Base-by-base conservation (phyloP, 23 tunicate genomes). In the Oikopleura dioica region DNA sequence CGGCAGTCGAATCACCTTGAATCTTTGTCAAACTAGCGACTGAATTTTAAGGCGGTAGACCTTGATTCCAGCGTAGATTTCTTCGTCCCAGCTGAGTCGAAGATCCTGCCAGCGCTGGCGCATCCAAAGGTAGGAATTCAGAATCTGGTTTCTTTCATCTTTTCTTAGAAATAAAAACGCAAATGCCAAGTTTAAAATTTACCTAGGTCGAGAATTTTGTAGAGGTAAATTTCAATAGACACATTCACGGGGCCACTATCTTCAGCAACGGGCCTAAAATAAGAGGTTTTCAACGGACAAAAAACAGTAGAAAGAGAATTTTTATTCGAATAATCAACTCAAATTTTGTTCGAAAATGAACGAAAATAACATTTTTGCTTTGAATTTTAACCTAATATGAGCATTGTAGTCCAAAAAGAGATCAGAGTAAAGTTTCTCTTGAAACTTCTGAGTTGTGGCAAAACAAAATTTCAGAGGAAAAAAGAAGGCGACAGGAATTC, bases 81-180 rank as follows among this genome's bases (percentile, higher is more conserved):
- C 33, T 63, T 23, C 33, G 72, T 63, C 33, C 72, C 72, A 63
- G 2, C 33, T 63, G 4, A 63, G 26, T 31, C 72, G 72, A 23
- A 24, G 26, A 28, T 63, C 72, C 16, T 12, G 30, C 72, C 72
- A 63, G 5, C 29, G 16, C 26, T 63, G 72, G 4, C 72, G 16
- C 72, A 63, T 28, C 72, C 72, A 63, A 16, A 63, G 33, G 33
- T 63, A 63, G 4, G 72, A 63, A 63, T 63, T 63, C 33, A 63
- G 33, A 23, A 63, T 63, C 26, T 63, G 72, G 26, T 63, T 63
- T 63, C 72, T 63, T 63, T 63, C 72, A 28, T 63, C 72, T 21
- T 9, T 44, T 9, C 55, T 9, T 9, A 44, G 21, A 44, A 44
- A 44, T 44, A 44, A 44, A 21, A 9, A 44, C 9, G 16, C 16